phyloP scores from a whole-genome alignment of 2,888 invertebrate genomes.

The Nebria salina region DNA sequence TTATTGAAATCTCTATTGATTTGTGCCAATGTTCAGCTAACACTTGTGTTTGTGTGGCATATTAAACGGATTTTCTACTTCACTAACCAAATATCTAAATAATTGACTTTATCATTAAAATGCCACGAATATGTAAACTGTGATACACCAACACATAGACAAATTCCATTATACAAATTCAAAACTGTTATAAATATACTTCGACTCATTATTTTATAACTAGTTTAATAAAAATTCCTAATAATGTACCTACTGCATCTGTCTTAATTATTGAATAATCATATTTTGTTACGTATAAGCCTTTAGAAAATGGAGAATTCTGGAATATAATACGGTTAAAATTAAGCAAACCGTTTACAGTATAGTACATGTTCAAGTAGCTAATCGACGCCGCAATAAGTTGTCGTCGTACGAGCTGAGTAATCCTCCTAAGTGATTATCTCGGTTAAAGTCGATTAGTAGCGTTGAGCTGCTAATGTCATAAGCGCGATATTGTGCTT shows the following conservation, averaged over 20 bases:
- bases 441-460: constrained; percentile 35
- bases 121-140: too few species aligned
- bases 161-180: too few species aligned
- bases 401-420: background rate
- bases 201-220: too few species aligned
- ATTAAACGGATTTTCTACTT: too few species aligned
- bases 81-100: too few species aligned
- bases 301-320: background rate
- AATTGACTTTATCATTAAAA: too few species aligned
- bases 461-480: constrained; percentile 39
- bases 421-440: constrained; percentile 44
- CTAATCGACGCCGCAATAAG: constrained; percentile 19
- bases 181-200: too few species aligned
- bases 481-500: constrained; percentile 40
- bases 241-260: too few species aligned
- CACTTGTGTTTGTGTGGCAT: background rate
- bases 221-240: too few species aligned
- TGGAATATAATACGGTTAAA: background rate
- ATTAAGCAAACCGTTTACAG: background rate
- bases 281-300: too few species aligned
- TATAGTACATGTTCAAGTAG: constrained; percentile 10
- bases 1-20: background rate
- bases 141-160: too few species aligned
- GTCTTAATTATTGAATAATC: too few species aligned
- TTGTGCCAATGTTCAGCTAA: background rate